Base-by-base conservation (phyloP, 2,797 vertebrate genomes). In the Trachurus trachurus region DNA sequence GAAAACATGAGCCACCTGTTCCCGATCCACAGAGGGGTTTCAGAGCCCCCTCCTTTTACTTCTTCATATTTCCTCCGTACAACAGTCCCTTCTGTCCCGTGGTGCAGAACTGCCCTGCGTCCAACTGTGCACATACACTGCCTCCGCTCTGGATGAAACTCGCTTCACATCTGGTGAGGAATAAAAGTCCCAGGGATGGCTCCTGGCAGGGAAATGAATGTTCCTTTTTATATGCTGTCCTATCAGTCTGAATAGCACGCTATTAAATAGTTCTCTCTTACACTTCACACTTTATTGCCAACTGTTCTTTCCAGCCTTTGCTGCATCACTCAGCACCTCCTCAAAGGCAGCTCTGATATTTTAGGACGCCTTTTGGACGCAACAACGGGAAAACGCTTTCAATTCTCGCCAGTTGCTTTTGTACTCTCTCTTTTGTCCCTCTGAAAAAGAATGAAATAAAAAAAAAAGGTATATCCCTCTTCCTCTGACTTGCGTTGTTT, bases 1-100 rank as follows among this genome's bases (percentile, higher is more conserved):
- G 60, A 88, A 84, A 91, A 81, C 83, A 87, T 22, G 62, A 86
- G 76, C 71, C 83, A 89, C 89, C 85, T 90, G 89, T 77, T 92
- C 66, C 61, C 42, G 52, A 82, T 85, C 76, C 67, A 58, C 65
- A 47, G 42, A 53, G 62, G 37, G 68, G 15, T 8, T 62, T 87
- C 60, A 50, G 57, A 71, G 53, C 39, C 1, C 44, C n/a, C 1
- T 37, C 57, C 53, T 34, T 42, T 31, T 57, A 29, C 64, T 4
- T 31, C 67, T 60, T 74, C 68, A 57, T 37, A 56, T 69, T 78
- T 66, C 34, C 60, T 70, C 65, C 49, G 6, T 39, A 45, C 68
- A 81, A 64, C 52, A 84, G 68, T 66, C 73, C 17, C 80, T 54
- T 83, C 58, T 52, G 77, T 69, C 81, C 84, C 42, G 13, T 29